Evolutionary conservation across 2,797 vertebrate genomes (phyloP), one percentile per base, ranked within the genome.

Genomic region (Sebastes iracundus): DNA sequence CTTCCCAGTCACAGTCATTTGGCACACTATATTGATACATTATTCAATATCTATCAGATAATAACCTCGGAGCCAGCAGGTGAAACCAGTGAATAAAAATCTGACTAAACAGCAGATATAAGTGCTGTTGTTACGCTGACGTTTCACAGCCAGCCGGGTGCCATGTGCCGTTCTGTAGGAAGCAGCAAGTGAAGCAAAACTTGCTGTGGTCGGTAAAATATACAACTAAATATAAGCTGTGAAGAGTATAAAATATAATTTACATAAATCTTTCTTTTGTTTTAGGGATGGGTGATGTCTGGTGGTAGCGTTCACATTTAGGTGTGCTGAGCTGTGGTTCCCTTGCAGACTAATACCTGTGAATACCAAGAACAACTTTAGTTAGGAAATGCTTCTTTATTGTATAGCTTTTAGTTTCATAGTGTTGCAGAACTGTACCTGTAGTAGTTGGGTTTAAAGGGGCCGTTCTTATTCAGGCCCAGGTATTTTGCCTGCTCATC

Each of bases 401-500:
- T n/a, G 7, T 14, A 38, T 0, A 59, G 18, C 60, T 22, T n/a
- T 52, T 9, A 11, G 14, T 35, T 25, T 28, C 32, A 72, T 10
- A 6, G 28, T 10, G 2, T 28, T 32, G 16, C 6, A 28, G 11
- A 55, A 28, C 1, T 49, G 59, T 94, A 98, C 98, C 98, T 98
- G 96, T 99, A 99, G 88, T 99, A 99, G 93, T 99, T 99, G 84
- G 98, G 98, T 94, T 99, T 99, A 81, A 98, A 99, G 32, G 98
- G 98, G 63, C 98, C 98, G 0, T 99, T 99, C 93, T 99, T 99
- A 92, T 99, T 99, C 89, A 99, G 96, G 86, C 98, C 98, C 93
- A 99, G 93, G 88, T 99, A 99, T 80, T 99, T 99, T 0, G 98
- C 98, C 94, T 99, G 98, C 75, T 99, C 98, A 20, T 99, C 98